These are phyloP conservation scores for Esox masquinongy DNA, from an alignment of 2,797 vertebrate species.

Conservation along the genomic window DNA sequence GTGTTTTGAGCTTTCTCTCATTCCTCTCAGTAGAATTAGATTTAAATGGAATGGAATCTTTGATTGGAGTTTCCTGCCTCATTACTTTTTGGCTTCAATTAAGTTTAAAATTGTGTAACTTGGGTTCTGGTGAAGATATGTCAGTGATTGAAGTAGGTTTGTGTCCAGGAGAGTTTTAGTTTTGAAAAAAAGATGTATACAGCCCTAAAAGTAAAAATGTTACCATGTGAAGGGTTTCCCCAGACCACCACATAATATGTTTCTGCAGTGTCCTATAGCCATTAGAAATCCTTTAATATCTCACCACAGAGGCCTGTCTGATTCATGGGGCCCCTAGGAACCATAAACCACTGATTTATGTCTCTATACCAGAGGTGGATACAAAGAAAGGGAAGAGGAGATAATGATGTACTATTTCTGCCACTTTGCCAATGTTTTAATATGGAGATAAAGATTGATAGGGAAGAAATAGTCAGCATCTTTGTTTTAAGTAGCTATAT, in stretches of 20 bases:
- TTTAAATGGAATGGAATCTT: no score
- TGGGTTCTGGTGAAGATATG: no score
- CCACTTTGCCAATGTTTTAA: slow-evolving; percentile 74
- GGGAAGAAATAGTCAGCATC: slow-evolving; percentile 40
- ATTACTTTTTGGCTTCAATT: no score
- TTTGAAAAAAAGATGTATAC: no score
- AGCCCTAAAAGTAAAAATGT: no score
- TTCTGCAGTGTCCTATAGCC: slow-evolving; percentile 35
- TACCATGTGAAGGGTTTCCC: no score
- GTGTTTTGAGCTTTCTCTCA: no score
- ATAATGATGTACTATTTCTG: slow-evolving; percentile 73
- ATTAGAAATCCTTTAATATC: slow-evolving; percentile 74
- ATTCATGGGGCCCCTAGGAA: slow-evolving; percentile 69
- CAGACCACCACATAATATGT: slow-evolving; percentile 37
- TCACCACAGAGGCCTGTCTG: slow-evolving; percentile 61
- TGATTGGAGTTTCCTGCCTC: no score
- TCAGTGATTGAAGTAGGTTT: no score
- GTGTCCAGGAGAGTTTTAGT: no score
- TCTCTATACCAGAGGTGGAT: slow-evolving; percentile 56
- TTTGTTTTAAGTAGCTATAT: slow-evolving; percentile 45
- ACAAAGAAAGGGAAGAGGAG: slow-evolving; percentile 62
- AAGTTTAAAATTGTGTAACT: no score
- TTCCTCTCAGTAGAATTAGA: no score
- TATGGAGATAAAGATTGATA: slow-evolving; percentile 71
- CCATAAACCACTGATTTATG: slow-evolving; percentile 78